Evolutionary conservation across 2,888 invertebrate species (phyloP).

Genomic region (Lepidonotus clava): DNA sequence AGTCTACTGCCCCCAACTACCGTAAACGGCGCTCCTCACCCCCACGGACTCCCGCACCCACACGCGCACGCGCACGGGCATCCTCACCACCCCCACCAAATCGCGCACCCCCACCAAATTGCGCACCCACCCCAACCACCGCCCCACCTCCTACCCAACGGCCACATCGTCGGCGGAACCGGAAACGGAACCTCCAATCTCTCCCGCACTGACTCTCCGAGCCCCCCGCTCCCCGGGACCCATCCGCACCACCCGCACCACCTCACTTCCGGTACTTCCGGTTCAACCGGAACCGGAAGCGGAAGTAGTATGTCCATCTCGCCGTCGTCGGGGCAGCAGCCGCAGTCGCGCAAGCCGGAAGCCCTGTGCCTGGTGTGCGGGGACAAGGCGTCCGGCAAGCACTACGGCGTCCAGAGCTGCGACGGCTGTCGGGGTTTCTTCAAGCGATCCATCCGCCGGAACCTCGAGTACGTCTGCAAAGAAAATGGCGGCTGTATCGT

Average conservation of each 20-base stretch:
- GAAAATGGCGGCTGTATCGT: slow-evolving; percentile 93
- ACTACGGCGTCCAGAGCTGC: slow-evolving; percentile 82
- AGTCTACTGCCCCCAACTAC: not conserved
- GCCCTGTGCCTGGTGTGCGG: slow-evolving; percentile 82
- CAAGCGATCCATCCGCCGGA: slow-evolving; percentile 93
- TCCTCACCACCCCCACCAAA: not conserved
- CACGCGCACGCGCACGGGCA: not conserved
- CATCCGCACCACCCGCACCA: not conserved
- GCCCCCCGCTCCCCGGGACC: slow-evolving; percentile 24
- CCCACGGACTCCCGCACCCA: not conserved
- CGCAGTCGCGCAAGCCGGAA: slow-evolving; percentile 74
- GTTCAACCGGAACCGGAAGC: not conserved
- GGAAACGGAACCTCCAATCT: not conserved
- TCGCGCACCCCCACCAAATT: not conserved
- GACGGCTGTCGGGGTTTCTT: slow-evolving; percentile 91
- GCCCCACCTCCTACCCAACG: not conserved
- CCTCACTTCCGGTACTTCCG: too few relatives aligned
- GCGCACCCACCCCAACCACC: not conserved
- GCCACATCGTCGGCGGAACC: not conserved
- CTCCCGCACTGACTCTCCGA: slow-evolving; percentile 2
- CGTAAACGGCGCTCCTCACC: not conserved
- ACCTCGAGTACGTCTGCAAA: slow-evolving; percentile 94
- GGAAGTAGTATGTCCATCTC: not conserved
- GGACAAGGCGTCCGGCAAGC: slow-evolving; percentile 80
- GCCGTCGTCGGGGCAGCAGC: not conserved